Evolutionary conservation across 37 sponge, comb jelly and placozoan species (phyloP).

Genomic region (Petrosia ficiformis): DNA sequence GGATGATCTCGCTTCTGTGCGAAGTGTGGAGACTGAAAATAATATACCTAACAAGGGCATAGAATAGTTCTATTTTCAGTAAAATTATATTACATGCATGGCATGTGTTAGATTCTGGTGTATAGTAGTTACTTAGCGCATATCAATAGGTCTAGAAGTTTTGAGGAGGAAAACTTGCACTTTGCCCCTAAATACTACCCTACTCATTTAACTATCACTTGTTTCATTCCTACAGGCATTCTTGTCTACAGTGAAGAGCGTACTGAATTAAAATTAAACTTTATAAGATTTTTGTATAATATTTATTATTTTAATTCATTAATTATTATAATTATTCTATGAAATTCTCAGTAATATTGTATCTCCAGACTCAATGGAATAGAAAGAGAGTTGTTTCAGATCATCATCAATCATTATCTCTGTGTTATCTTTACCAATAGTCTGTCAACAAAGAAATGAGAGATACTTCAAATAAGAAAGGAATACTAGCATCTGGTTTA

Average conservation of each 20-base stretch:
- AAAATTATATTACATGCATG: no score
- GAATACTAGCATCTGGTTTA: neutral
- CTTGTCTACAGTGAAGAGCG: neutral
- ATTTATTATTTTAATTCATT: neutral
- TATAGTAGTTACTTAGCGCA: no score
- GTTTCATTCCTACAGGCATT: neutral
- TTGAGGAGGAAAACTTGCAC: no score
- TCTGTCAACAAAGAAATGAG: neutral
- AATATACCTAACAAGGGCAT: no score
- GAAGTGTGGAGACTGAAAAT: no score
- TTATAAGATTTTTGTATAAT: neutral
- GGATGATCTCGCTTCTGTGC: no score
- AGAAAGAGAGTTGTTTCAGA: slow-evolving; percentile 74
- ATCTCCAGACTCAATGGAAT: slow-evolving; percentile 71
- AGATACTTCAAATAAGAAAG: neutral
- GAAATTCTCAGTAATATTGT: slow-evolving; percentile 60
- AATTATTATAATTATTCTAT: neutral
- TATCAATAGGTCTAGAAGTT: no score
- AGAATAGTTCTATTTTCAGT: no score
- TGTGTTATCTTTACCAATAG: no score
- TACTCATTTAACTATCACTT: neutral
- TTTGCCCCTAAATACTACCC: no score
- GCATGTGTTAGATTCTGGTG: no score
- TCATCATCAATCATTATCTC: slow-evolving; percentile 78
- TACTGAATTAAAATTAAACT: neutral